These are phyloP conservation scores for Montipora efflorescens DNA, from an alignment of 64 coral and sea anemone species.

Conservation along the genomic window DNA sequence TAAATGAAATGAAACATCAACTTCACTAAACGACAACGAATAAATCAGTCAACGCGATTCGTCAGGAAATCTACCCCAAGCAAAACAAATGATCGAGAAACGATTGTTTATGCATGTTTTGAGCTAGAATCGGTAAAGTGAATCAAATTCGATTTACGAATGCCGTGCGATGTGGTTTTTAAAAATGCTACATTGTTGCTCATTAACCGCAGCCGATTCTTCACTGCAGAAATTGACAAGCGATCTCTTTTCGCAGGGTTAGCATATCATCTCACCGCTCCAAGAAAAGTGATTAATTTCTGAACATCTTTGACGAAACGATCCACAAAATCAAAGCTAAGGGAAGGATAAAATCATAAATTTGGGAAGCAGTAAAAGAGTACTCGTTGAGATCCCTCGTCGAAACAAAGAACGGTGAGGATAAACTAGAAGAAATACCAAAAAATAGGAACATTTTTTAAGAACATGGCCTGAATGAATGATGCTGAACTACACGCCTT, in stretches of 20 bases:
- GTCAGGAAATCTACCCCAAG: background rate
- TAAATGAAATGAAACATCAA: constrained; percentile 39
- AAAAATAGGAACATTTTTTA: background rate
- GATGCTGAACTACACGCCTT: background rate
- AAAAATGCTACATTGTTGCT: constrained; percentile 24
- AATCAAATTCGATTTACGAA: constrained; percentile 18
- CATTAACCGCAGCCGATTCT: constrained; percentile 15
- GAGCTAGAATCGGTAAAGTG: background rate
- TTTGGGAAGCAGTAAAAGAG: background rate
- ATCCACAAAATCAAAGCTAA: constrained; percentile 32
- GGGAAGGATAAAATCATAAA: background rate
- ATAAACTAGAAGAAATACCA: constrained; percentile 20
- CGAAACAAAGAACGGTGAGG: constrained; percentile 26
- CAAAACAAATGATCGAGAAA: background rate
- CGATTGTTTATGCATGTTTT: background rate
- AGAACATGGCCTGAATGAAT: background rate
- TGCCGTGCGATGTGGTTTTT: background rate
- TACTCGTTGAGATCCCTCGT: no score
- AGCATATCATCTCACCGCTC: background rate
- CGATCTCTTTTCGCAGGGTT: background rate
- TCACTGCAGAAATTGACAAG: constrained; percentile 35
- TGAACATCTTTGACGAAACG: background rate
- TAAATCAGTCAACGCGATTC: background rate
- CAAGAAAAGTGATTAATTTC: background rate
- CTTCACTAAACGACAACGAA: background rate